phyloP scores from a whole-genome alignment of 2,797 vertebrate genomes.

The Alcedo quadribrachys region DNA sequence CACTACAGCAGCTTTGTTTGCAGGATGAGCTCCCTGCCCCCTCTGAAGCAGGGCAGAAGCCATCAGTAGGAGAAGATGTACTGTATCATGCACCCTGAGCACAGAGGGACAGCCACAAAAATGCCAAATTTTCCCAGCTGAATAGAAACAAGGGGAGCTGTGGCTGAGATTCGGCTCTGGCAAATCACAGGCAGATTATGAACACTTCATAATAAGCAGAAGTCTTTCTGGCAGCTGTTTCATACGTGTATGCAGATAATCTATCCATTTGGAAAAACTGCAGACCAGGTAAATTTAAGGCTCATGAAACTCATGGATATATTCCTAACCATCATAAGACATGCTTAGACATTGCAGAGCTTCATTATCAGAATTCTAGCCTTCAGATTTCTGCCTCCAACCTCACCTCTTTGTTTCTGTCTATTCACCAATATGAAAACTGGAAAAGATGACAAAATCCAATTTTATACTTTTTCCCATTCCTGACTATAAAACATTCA shows the following conservation, averaged over 20 bases:
- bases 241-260: slow-evolving; percentile 35
- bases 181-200: neutral
- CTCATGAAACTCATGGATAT: slow-evolving; percentile 34
- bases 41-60: neutral
- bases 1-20: neutral
- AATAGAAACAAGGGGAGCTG: neutral
- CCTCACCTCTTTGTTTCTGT: slow-evolving; percentile 55
- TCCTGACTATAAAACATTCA: slow-evolving; percentile 3
- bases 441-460: slow-evolving; percentile 62
- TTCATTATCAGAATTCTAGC: slow-evolving; percentile 57
- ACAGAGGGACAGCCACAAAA: neutral
- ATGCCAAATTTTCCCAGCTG: slow-evolving; percentile 12
- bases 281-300: slow-evolving; percentile 20
- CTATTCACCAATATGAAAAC: slow-evolving; percentile 41
- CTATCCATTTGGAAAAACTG: slow-evolving; percentile 4
- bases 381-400: slow-evolving; percentile 41
- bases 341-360: slow-evolving; percentile 30
- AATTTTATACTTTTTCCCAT: slow-evolving; percentile 5
- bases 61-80: neutral
- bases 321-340: slow-evolving; percentile 39
- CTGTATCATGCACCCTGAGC: neutral
- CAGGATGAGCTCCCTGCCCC: neutral
- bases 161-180: neutral
- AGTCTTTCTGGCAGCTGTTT: neutral
- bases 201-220: neutral